Conservation (phyloP, 2,113 vertebrate species). For the Rhabdornis inornatus region DNA sequence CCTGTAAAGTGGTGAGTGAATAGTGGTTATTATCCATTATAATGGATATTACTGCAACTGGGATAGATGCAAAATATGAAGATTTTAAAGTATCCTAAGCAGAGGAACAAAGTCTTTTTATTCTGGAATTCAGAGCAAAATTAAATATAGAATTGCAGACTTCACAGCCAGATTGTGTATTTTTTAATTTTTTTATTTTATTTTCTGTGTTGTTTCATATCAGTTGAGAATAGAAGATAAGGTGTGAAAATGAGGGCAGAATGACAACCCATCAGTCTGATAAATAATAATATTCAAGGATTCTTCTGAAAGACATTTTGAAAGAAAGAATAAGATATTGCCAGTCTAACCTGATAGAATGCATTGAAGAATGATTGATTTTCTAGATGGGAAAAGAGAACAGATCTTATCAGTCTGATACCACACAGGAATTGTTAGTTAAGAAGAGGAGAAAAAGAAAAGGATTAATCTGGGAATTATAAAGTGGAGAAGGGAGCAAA, state of each 20-base stretch:
- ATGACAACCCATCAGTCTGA: background rate
- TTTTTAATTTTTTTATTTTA: background rate
- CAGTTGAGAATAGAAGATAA: background rate
- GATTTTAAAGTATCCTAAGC: background rate
- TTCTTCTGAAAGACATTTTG: conserved; percentile 16
- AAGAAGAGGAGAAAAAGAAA: background rate
- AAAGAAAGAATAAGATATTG: conserved; percentile 34
- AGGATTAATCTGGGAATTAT: conserved; percentile 29
- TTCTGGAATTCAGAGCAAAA: background rate
- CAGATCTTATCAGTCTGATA: conserved; percentile 31
- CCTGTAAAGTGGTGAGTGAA: background rate
- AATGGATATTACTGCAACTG: background rate
- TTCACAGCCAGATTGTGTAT: background rate
- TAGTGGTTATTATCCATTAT: background rate
- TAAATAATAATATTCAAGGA: conserved; percentile 39
- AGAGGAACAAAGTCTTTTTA: background rate
- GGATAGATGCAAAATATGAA: background rate
- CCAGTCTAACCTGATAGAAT: conserved; percentile 15
- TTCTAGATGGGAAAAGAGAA: conserved; percentile 4
- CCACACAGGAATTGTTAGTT: conserved; percentile 53
- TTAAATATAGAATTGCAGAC: background rate
- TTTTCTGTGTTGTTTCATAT: background rate
- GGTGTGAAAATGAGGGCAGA: background rate
- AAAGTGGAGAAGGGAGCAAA: background rate
- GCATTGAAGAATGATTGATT: conserved; percentile 39